Evolutionary conservation across 2,888 invertebrate genomes (phyloP).

Genomic region (Spilarctia lutea): DNA sequence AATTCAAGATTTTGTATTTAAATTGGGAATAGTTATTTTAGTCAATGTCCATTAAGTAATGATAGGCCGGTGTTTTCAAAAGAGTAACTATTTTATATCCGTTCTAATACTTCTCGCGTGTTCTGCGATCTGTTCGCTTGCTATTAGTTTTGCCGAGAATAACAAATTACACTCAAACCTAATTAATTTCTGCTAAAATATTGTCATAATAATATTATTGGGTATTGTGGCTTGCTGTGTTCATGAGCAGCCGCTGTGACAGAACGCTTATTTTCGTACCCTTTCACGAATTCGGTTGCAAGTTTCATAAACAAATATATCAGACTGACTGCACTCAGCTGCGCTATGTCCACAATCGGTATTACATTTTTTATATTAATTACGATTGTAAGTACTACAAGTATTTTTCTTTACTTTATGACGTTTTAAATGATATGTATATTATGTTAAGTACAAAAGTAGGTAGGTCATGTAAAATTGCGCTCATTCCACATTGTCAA

Average conservation of each 20-base stretch:
- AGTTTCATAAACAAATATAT: slow-evolving; percentile 49
- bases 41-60: neutral
- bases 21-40: neutral
- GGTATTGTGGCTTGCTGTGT: slow-evolving; percentile 21
- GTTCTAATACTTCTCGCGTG: neutral
- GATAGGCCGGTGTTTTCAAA: neutral
- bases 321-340: slow-evolving; percentile 30
- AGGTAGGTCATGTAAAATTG: neutral
- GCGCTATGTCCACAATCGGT: neutral
- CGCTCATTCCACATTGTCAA: neutral
- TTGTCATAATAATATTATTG: slow-evolving; percentile 16
- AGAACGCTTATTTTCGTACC: slow-evolving; percentile 41
- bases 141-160: neutral
- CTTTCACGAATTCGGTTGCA: slow-evolving; percentile 39
- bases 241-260: slow-evolving; percentile 8
- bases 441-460: neutral
- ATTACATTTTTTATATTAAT: neutral
- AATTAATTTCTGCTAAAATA: neutral
- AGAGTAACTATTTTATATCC: neutral
- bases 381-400: neutral
- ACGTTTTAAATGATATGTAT: neutral
- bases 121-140: neutral
- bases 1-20: neutral
- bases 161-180: neutral
- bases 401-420: neutral